Percentiles rank a stretch among this genome's conserved stretches.
phyloP scores from a whole-genome alignment of 1,140 invertebrate genomes.

The Neodiprion lecontei region DNA sequence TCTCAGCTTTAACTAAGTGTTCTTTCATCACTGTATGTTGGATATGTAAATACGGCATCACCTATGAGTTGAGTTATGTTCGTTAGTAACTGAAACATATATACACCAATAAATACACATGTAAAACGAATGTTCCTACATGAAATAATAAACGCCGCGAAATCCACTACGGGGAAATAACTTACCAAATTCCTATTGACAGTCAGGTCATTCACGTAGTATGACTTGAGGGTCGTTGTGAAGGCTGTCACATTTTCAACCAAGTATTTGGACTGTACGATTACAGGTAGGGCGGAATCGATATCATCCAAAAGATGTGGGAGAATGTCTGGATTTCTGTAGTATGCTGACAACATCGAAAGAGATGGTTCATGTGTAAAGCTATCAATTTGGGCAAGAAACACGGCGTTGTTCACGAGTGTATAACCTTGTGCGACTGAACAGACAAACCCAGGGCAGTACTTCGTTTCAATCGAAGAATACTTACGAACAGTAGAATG shows the following conservation, averaged over 20 bases:
- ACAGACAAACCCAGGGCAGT: neutral
- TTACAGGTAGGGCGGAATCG: neutral
- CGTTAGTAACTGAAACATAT: neutral
- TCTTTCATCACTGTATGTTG: neutral
- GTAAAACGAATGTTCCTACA: too few species aligned
- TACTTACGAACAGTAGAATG: neutral
- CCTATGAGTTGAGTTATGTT: neutral
- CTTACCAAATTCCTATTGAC: neutral
- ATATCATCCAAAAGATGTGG: neutral
- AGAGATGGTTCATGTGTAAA: too few species aligned
- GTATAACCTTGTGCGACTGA: neutral
- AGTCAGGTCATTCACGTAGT: neutral
- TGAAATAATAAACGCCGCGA: neutral
- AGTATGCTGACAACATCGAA: neutral
- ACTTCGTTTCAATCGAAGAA: neutral
- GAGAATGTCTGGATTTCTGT: neutral
- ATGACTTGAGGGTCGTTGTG: neutral
- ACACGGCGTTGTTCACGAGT: neutral
- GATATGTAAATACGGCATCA: neutral
- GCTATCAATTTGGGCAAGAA: neutral
- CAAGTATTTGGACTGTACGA: neutral
- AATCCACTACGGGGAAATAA: neutral
- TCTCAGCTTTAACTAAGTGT: neutral
- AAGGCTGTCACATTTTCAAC: neutral
- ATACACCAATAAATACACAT: too few species aligned